These are phyloP conservation scores for Psix sp. DNA, from an alignment of 1,140 invertebrate species.

Conservation along the genomic window DNA sequence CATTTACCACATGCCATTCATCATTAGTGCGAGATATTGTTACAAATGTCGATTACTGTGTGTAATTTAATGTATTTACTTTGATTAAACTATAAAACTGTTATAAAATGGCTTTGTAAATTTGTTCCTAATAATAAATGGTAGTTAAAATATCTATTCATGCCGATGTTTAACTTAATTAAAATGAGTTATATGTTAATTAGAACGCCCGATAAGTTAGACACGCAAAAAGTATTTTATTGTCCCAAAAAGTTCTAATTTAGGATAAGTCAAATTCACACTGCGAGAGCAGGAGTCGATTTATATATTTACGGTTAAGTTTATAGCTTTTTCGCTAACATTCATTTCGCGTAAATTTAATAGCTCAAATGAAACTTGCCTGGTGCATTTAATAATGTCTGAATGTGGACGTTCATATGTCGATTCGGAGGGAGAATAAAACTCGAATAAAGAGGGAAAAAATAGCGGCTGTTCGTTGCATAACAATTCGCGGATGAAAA, in stretches of 20 bases:
- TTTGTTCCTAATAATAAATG: too few species aligned
- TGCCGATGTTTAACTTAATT: too few species aligned
- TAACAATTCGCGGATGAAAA: slow-evolving; percentile 44
- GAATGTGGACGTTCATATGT: slow-evolving; percentile 22
- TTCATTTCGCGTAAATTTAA: slow-evolving; percentile 17
- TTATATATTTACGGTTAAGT: slow-evolving; percentile 17
- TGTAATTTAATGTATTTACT: too few species aligned
- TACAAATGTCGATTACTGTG: too few species aligned
- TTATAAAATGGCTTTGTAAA: too few species aligned
- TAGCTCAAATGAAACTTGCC: slow-evolving; percentile 17
- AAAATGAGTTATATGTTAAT: too few species aligned
- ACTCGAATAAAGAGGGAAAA: slow-evolving; percentile 10
- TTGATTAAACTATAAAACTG: too few species aligned
- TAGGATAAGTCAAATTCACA: background rate
- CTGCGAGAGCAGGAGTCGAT: background rate
- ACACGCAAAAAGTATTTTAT: too few species aligned
- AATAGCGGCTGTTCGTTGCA: slow-evolving; percentile 23
- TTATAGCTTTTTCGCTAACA: slow-evolving; percentile 9
- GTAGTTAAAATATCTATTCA: too few species aligned
- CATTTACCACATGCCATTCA: too few species aligned
- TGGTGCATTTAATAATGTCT: slow-evolving; percentile 23
- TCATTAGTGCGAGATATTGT: too few species aligned
- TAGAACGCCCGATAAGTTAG: too few species aligned
- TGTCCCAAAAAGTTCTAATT: background rate
- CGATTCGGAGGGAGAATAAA: slow-evolving; percentile 11